Percentiles rank a stretch among this genome's conserved stretches.
Conservation (phyloP, 2,797 vertebrate genomes). For the Sebastes diploproa region DNA sequence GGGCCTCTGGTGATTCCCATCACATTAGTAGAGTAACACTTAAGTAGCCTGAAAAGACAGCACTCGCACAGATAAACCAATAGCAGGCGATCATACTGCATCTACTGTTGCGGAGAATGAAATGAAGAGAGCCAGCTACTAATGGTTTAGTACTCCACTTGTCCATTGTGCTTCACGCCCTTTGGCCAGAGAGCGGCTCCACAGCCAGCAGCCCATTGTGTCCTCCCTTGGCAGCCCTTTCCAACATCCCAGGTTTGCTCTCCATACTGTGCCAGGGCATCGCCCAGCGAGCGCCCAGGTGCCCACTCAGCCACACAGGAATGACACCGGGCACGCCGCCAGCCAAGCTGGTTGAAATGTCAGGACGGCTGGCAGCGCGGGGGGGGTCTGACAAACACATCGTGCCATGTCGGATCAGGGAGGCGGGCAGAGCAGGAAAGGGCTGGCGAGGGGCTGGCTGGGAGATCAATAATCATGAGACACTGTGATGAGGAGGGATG, state of each 20-base stretch:
- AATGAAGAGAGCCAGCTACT: slow-evolving; percentile 47
- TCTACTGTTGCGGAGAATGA: slow-evolving; percentile 45
- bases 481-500: slow-evolving; percentile 8
- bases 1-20: too few species aligned
- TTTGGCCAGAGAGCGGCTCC: slow-evolving; percentile 54
- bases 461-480: slow-evolving; percentile 23
- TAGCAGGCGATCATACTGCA: not conserved
- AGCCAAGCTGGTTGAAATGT: slow-evolving; percentile 73
- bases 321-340: slow-evolving; percentile 54
- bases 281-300: slow-evolving; percentile 58
- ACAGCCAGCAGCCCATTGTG: slow-evolving; percentile 62
- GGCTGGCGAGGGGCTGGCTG: not conserved
- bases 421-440: slow-evolving; percentile 34
- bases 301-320: slow-evolving; percentile 72
- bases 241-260: slow-evolving; percentile 59
- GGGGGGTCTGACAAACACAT: slow-evolving; percentile 52
- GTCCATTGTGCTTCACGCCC: slow-evolving; percentile 61
- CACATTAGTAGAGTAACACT: not conserved
- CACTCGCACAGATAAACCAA: not conserved
- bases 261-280: slow-evolving; percentile 45
- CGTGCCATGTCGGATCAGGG: slow-evolving; percentile 53
- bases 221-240: slow-evolving; percentile 67
- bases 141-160: slow-evolving; percentile 61
- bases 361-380: slow-evolving; percentile 59
- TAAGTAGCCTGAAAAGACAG: not conserved